phyloP scores from a whole-genome alignment of 2,797 vertebrate genomes.

The Mionectes olivaceus region DNA sequence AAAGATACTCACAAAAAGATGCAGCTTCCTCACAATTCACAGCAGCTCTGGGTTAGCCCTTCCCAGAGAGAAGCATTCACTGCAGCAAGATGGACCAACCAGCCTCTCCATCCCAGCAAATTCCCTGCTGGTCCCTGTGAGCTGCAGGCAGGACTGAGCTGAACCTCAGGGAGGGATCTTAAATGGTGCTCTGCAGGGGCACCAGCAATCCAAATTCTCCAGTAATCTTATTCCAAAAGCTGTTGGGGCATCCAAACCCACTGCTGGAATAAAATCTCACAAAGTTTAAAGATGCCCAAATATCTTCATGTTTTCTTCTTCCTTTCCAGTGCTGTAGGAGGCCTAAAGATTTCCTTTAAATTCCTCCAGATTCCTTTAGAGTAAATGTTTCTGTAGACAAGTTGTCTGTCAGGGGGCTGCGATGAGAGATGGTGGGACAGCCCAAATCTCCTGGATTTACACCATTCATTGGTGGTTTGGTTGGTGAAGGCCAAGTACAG shows the following conservation, averaged over 20 bases:
- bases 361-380: conserved; percentile 74
- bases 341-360: conserved; percentile 75
- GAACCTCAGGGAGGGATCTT: background rate
- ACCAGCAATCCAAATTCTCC: accelerated
- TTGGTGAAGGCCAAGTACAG: conserved; percentile 88
- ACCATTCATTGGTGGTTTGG: conserved; percentile 95
- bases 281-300: background rate
- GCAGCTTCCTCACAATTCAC: background rate
- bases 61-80: background rate
- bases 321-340: background rate
- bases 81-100: background rate
- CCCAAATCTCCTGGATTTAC: conserved; percentile 76
- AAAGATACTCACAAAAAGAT: background rate
- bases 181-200: background rate
- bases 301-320: conserved; percentile 63
- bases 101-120: background rate
- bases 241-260: background rate
- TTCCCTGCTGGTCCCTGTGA: background rate
- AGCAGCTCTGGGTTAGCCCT: background rate
- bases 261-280: background rate
- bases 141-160: background rate
- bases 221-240: background rate
- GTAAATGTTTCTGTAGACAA: conserved; percentile 63
- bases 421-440: background rate
- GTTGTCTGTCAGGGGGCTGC: background rate